These are phyloP conservation scores for Helicoverpa assulta DNA, from an alignment of 2,888 invertebrate genomes.

Conservation along the genomic window DNA sequence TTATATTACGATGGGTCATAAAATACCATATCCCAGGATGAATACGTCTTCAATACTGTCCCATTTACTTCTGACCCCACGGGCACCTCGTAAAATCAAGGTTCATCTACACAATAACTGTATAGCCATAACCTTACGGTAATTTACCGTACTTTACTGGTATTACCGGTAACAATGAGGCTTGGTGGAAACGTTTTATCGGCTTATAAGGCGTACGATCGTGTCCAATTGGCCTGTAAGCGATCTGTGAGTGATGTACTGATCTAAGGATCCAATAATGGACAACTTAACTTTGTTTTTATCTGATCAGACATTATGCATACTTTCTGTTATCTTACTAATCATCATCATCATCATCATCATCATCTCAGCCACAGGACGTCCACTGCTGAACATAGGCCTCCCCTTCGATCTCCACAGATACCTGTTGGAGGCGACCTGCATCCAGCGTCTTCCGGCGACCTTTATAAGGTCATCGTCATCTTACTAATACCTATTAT, in stretches of 20 bases:
- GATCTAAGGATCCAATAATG: slow-evolving; percentile 21
- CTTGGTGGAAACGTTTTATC: slow-evolving; percentile 59
- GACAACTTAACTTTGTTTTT: slow-evolving; percentile 25
- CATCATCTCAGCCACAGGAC: too few species aligned
- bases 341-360: too few species aligned
- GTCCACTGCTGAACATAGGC: too few species aligned
- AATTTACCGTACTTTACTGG: slow-evolving; percentile 74
- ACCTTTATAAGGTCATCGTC: too few species aligned
- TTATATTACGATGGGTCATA: background rate
- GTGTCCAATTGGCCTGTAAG: slow-evolving; percentile 54
- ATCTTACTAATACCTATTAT: too few species aligned
- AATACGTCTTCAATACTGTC: slow-evolving; percentile 45
- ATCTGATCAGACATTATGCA: background rate
- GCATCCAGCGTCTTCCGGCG: too few species aligned
- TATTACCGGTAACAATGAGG: slow-evolving; percentile 68
- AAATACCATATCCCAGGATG: slow-evolving; percentile 48
- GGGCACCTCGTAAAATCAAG: slow-evolving; percentile 67
- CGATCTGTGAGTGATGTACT: slow-evolving; percentile 44
- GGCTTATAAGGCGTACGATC: slow-evolving; percentile 58
- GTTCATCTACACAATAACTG: slow-evolving; percentile 74
- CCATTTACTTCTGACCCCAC: slow-evolving; percentile 71
- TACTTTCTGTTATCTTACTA: too few species aligned
- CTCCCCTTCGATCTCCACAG: too few species aligned
- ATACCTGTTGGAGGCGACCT: too few species aligned
- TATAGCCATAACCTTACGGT: slow-evolving; percentile 66